Evolutionary conservation across 2,797 vertebrate species (phyloP), one percentile per base, ranked within the genome.

Genomic region (Notolabrus celidotus): DNA sequence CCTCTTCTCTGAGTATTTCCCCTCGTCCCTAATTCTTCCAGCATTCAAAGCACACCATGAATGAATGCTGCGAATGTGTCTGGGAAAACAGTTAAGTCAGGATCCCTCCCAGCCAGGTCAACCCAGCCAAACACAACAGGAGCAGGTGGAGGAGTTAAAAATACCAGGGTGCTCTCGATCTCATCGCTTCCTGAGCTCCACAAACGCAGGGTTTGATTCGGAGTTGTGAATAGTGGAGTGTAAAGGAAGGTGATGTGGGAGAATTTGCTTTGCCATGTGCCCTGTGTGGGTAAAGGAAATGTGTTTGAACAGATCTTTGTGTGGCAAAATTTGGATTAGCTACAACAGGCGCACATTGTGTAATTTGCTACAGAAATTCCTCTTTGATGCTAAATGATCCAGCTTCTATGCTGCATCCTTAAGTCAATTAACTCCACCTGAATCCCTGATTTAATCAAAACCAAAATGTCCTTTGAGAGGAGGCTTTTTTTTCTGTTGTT

Each of bases 131-230:
- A 69, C 69, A 69, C 73, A 87, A 85, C 81, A 82, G 67, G 69
- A 85, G 58, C 79, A 87, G 83, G 74, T 86, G 86, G 63, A 72
- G 65, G 72, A 72, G 74, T 77, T 85, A 75, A 75, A 83, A 81
- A 86, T 80, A 84, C 62, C 76, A 63, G 71, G 45, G 34, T 29
- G 49, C 54, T 49, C 47, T 53, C 22, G 31, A n/a, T 41, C 57
- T 19, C 53, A n/a, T 49, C 53, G 23, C 78, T 61, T 69, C 54
- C 71, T 59, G 74, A 42, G 53, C 29, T 75, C 20, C 45, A 27
- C 31, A 22, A 25, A 61, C 16, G 12, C 46, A 57, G 12, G 12
- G 38, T 36, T 43, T 16, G 23, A 19, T 65, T 70, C 36, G 46
- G 27, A 62, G 12, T 55, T 39, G 4, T 19, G 49, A 49, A 39